A percentile compares a stretch with the other conserved stretches of the same genome.
Evolutionary conservation across 2,797 vertebrate species (phyloP).

Genomic region (Thunnus albacares): DNA sequence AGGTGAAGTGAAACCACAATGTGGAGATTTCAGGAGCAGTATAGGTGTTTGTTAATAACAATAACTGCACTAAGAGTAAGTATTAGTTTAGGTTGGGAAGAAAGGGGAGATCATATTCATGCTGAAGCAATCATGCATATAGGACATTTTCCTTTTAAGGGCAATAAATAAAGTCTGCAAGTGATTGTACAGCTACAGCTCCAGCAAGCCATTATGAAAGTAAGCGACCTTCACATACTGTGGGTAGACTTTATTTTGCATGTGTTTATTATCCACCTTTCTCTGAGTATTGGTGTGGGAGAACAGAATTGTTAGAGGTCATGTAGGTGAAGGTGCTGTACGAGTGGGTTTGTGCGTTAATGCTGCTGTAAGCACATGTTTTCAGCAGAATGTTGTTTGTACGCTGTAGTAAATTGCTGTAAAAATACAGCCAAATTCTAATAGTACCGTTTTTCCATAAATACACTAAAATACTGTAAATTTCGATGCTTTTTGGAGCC

Average conservation of each 20-base stretch:
- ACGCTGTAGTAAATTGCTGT: too few relatives aligned
- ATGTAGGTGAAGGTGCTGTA: neutral
- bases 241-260: neutral
- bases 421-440: too few relatives aligned
- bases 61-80: conserved; percentile 9
- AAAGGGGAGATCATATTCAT: neutral
- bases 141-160: conserved; percentile 10
- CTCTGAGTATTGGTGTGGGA: neutral
- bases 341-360: neutral
- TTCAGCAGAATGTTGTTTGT: neutral
- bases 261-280: neutral
- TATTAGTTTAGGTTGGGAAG: neutral
- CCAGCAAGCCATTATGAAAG: neutral
- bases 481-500: too few relatives aligned
- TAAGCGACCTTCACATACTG: neutral
- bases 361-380: neutral
- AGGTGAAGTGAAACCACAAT: neutral
- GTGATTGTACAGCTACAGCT: neutral
- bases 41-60: neutral
- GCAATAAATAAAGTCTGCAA: conserved; percentile 7
- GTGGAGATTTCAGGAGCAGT: conserved; percentile 4
- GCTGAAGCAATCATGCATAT: conserved; percentile 17
- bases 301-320: neutral
- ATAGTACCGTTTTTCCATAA: too few relatives aligned
- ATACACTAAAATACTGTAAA: too few relatives aligned